Evolutionary conservation across 2,888 invertebrate species (phyloP).

Genomic region (Strigamia maritima): DNA sequence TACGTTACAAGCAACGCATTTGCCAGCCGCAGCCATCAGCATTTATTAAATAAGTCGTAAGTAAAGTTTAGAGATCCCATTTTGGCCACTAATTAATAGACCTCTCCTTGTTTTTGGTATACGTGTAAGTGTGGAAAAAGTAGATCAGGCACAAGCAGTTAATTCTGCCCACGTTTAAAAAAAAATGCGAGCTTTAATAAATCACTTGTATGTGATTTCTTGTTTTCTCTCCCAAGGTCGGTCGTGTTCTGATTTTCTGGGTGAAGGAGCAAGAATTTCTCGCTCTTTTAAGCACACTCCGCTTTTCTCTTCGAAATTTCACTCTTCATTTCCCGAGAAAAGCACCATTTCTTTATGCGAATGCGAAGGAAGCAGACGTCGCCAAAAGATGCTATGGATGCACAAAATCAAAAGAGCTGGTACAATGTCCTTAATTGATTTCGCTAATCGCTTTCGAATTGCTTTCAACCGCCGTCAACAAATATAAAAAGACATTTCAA

Average conservation of each 20-base stretch:
- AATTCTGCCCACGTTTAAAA: not conserved
- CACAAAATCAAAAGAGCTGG: not conserved
- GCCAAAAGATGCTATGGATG: not conserved
- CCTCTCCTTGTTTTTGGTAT: not conserved
- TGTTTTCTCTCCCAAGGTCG: slow-evolving; percentile 4
- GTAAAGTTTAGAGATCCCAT: too few species aligned
- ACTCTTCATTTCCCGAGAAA: slow-evolving; percentile 4
- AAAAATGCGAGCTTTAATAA: not conserved
- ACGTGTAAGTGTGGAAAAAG: not conserved
- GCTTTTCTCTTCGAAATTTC: not conserved
- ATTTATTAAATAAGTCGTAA: too few species aligned
- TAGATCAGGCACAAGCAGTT: too few species aligned
- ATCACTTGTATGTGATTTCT: not conserved
- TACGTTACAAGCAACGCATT: too few species aligned
- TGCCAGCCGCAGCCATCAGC: too few species aligned
- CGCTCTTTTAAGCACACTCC: not conserved
- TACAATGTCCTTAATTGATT: not conserved
- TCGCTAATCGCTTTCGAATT: not conserved
- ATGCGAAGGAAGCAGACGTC: not conserved
- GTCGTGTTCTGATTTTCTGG: slow-evolving; percentile 4
- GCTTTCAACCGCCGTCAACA: not conserved
- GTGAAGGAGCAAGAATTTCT: not conserved
- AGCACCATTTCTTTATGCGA: not conserved
- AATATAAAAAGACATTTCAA: not conserved
- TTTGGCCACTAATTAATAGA: not conserved